These are phyloP conservation scores for Magallana gigas DNA, from an alignment of 1,140 invertebrate genomes.

Conservation along the genomic window DNA sequence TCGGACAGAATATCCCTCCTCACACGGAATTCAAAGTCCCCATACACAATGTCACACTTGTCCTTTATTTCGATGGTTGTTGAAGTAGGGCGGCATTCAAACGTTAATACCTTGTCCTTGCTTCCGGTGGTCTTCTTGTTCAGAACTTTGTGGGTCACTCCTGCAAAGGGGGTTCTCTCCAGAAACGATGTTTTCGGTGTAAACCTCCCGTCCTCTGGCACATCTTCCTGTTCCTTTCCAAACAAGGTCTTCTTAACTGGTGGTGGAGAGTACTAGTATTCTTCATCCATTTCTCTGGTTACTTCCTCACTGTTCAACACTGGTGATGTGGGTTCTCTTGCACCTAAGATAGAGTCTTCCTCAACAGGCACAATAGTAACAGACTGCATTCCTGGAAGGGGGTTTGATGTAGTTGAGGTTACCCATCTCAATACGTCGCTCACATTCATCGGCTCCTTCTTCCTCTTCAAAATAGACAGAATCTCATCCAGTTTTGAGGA, in stretches of 20 bases:
- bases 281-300: not conserved
- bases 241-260: not conserved
- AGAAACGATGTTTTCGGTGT: too few species aligned
- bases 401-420: not conserved
- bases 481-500: not conserved
- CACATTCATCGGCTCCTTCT: not conserved
- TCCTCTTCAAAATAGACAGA: not conserved
- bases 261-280: not conserved
- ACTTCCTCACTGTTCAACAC: not conserved
- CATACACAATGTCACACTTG: too few species aligned
- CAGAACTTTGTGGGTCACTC: too few species aligned
- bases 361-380: not conserved
- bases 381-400: not conserved
- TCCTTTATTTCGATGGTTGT: too few species aligned
- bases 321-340: not conserved
- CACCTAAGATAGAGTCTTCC: not conserved
- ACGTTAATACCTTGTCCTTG: too few species aligned
- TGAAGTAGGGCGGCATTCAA: too few species aligned
- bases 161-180: too few species aligned
- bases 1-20: too few species aligned
- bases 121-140: too few species aligned
- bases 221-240: not conserved
- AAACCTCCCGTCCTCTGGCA: too few species aligned
- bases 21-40: too few species aligned
- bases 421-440: not conserved